Base-by-base conservation (phyloP, 2,888 invertebrate genomes). In the Tiliacea aurago region DNA sequence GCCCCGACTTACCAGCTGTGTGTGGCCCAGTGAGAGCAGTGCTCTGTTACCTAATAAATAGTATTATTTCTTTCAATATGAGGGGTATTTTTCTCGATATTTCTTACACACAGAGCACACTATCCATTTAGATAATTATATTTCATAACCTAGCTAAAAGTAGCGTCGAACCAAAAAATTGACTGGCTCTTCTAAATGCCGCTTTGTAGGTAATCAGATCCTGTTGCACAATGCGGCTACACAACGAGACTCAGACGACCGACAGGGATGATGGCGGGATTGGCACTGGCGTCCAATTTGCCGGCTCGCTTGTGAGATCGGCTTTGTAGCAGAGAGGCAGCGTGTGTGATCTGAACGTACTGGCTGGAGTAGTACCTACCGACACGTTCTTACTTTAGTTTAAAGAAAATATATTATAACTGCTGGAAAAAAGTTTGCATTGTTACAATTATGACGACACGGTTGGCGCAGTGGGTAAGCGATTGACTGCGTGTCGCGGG, bases 271-370 rank as follows among this genome's bases (percentile, higher is more conserved):
- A 10, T 37, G 11, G 28, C 10, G 45, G 45, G 20, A 37, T 55
- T 55, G 33, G 23, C 45, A 33, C 41, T 43, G 47, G 33, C 13
- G 28, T 53, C 47, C 61, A 75, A 76, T 59, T 77, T 76, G 47
- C 11, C 10, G 41, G 65, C 20, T 28, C 4, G 23, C 10, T 28
- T 28, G 7, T 18, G 28, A 41, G 49, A 33, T 43, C 72, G 47
- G 56, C 47, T 58, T 72, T 58, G 41, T 33, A n/a, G n/a, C 43
- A 59, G 45, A 15, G 5, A n/a, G 43, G 20, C n/a, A 10, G 11
- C 5, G 5, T 51, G 18, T 76, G 47, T 41, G 11, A 20, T 41
- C 13, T 47, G n/a, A 10, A 15, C 1, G 37, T 45, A 23, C 10
- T 13, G 13, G 13, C 55, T 58, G 13, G 20, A 33, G 5, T 33